phyloP scores from a whole-genome alignment of 2,797 vertebrate genomes.

The Buphagus erythrorhynchus region DNA sequence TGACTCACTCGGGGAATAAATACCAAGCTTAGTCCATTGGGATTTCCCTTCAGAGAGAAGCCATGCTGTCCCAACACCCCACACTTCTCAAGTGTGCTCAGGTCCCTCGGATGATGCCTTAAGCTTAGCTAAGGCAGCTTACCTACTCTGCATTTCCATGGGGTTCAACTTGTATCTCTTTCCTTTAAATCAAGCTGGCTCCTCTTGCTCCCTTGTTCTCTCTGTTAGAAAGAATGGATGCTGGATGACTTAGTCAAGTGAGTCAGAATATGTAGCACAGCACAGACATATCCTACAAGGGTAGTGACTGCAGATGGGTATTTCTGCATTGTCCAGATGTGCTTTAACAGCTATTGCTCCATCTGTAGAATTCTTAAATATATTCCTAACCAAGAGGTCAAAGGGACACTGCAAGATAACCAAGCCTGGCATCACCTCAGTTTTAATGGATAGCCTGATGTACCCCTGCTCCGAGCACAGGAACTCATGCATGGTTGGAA shows the following conservation, averaged over 20 bases:
- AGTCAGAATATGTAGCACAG: not conserved
- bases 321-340: not conserved
- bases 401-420: not conserved
- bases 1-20: not conserved
- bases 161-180: not conserved
- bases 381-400: not conserved
- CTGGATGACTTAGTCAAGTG: fast-evolving
- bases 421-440: not conserved
- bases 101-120: not conserved
- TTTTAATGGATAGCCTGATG: not conserved
- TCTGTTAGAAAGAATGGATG: too few relatives aligned
- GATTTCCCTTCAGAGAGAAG: not conserved
- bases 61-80: not conserved
- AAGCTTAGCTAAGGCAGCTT: not conserved
- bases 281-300: not conserved
- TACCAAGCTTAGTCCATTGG: too few relatives aligned
- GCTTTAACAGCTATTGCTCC: not conserved
- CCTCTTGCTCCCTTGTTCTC: not conserved
- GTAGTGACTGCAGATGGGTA: not conserved
- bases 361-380: not conserved
- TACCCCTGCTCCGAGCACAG: not conserved
- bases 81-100: not conserved
- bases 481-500: fast-evolving
- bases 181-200: not conserved
- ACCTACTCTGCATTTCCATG: not conserved